Conservation (phyloP, 1,140 invertebrate genomes). For the Glomeris maerens region DNA sequence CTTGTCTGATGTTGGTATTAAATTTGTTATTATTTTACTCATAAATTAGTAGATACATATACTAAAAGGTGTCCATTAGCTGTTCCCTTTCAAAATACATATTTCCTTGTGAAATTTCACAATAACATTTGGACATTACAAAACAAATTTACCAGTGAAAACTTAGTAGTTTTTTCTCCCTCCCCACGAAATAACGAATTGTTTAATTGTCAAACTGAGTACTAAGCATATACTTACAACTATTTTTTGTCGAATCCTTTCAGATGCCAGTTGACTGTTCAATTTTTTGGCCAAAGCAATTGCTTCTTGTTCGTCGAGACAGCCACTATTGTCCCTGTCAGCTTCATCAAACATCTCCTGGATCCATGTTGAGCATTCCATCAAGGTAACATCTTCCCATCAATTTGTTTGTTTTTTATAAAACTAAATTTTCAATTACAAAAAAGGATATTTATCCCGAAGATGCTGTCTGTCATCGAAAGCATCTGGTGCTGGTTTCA, state of each 20-base stretch:
- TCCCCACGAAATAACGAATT: not conserved
- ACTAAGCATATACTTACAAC: conserved; percentile 18
- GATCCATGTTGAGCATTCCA: conserved; percentile 33
- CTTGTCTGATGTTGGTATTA: no score
- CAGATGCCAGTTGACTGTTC: conserved; percentile 35
- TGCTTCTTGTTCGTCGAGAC: conserved; percentile 37
- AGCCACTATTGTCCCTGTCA: conserved; percentile 33
- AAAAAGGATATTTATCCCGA: conserved; percentile 29
- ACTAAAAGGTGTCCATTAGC: no score
- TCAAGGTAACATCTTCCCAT: conserved; percentile 1
- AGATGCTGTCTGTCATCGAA: conserved; percentile 35
- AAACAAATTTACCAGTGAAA: no score
- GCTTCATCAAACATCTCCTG: conserved; percentile 39
- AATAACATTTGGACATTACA: no score
- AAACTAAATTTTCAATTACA: not conserved
- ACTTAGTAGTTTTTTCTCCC: no score
- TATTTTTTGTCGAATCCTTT: conserved; percentile 35
- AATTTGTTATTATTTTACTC: no score
- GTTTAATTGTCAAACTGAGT: not conserved
- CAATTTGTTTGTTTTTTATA: not conserved
- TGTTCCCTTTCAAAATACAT: no score
- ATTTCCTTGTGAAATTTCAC: no score
- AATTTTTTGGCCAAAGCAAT: conserved; percentile 39
- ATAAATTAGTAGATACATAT: no score
- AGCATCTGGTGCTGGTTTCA: conserved; percentile 20